A percentile compares a stretch with the other conserved stretches of the same genome.
Evolutionary conservation across 1,140 invertebrate species (phyloP).

Genomic region (Lasaia peninsularis): DNA sequence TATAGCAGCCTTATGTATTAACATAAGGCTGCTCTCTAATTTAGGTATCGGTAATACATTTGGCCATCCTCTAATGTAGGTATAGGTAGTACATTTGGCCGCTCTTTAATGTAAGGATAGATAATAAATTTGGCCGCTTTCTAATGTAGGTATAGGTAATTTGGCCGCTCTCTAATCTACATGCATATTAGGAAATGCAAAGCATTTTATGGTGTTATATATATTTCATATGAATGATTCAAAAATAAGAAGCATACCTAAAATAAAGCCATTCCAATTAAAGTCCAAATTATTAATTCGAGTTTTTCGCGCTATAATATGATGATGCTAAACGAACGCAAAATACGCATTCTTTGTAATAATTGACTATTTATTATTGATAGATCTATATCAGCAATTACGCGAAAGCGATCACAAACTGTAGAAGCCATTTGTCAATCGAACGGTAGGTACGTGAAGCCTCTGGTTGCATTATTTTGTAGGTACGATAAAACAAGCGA

Average conservation of each 20-base stretch:
- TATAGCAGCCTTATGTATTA: no score
- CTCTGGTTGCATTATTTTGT: constrained; percentile 56
- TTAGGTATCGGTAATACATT: no score
- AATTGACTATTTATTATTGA: constrained; percentile 28
- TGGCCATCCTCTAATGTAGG: no score
- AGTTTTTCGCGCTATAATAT: constrained; percentile 53
- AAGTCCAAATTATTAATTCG: constrained; percentile 44
- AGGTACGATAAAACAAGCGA: constrained; percentile 61
- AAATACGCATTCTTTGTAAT: constrained; percentile 38
- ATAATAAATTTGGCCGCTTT: not conserved
- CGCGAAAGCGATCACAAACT: constrained; percentile 61
- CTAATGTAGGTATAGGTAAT: constrained; percentile 26
- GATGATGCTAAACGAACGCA: constrained; percentile 55
- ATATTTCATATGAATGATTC: constrained; percentile 44
- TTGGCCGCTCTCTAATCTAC: constrained; percentile 57
- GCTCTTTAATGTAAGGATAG: no score
- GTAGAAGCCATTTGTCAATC: constrained; percentile 54
- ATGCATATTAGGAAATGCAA: constrained; percentile 69
- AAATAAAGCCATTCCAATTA: constrained; percentile 70
- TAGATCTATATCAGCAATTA: constrained; percentile 53
- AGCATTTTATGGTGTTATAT: constrained; percentile 49
- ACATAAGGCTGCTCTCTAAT: constrained; percentile 55
- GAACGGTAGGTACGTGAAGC: constrained; percentile 49
- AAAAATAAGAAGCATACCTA: constrained; percentile 61
- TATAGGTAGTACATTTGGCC: no score